Percentiles rank a stretch among this genome's conserved stretches.
These are phyloP conservation scores for Beris chalybata DNA, from an alignment of 2,888 invertebrate genomes.

Conservation along the genomic window DNA sequence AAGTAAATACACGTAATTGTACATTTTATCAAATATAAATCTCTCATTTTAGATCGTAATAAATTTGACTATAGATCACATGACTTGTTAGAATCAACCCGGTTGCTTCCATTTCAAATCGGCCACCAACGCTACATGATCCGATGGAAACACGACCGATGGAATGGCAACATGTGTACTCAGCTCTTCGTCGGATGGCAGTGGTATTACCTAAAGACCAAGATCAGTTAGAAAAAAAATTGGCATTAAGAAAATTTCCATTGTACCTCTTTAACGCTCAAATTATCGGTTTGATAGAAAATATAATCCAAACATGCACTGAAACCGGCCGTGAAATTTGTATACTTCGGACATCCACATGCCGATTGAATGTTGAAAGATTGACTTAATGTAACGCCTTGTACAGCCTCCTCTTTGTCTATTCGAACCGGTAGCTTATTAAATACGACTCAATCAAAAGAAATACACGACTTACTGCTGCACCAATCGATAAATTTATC, in stretches of 20 bases:
- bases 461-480: slow-evolving; percentile 64
- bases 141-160: slow-evolving; percentile 87
- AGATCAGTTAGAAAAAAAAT: slow-evolving; percentile 9
- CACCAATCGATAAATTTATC: slow-evolving; percentile 73
- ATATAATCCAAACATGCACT: slow-evolving; percentile 91
- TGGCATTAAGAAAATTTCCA: slow-evolving; percentile 24
- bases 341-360: slow-evolving; percentile 80
- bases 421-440: background rate
- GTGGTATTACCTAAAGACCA: slow-evolving; percentile 69
- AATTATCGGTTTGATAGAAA: slow-evolving; percentile 70
- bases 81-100: slow-evolving; percentile 2
- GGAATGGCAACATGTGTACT: slow-evolving; percentile 77
- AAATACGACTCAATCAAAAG: background rate
- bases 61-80: too few relatives aligned
- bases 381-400: slow-evolving; percentile 67
- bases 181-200: slow-evolving; percentile 79
- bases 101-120: slow-evolving; percentile 66
- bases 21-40: too few relatives aligned
- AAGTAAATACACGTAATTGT: too few relatives aligned
- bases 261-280: slow-evolving; percentile 67
- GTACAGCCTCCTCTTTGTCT: slow-evolving; percentile 69
- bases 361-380: slow-evolving; percentile 70
- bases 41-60: too few relatives aligned
- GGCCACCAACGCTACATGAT: slow-evolving; percentile 87
- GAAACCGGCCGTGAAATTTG: slow-evolving; percentile 82